Evolutionary conservation across 2,797 vertebrate genomes (phyloP).

Genomic region (Artibeus lituratus): DNA sequence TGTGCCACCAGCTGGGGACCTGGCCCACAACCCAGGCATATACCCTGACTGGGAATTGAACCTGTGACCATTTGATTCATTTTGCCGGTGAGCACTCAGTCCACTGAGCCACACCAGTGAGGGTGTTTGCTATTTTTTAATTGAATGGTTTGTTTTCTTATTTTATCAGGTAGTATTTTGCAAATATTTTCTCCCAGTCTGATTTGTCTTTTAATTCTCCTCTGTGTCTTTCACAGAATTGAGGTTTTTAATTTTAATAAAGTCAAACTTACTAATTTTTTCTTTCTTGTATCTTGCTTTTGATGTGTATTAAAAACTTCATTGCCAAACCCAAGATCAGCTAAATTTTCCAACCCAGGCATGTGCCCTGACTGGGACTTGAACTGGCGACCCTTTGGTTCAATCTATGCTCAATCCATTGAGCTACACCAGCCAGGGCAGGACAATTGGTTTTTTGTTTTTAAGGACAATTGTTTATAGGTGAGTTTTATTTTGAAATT

Average conservation of each 20-base stretch:
- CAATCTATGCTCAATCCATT: too few relatives aligned
- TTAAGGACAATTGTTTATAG: neutral
- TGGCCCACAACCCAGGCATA: too few relatives aligned
- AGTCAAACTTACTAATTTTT: neutral
- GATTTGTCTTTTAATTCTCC: neutral
- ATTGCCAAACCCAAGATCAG: neutral
- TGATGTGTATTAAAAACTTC: neutral
- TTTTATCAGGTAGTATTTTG: neutral
- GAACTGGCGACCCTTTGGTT: too few relatives aligned
- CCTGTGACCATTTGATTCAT: too few relatives aligned
- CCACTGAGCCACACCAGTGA: too few relatives aligned
- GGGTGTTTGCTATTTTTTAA: too few relatives aligned
- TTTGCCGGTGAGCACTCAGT: too few relatives aligned
- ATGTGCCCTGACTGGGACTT: too few relatives aligned
- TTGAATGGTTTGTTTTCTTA: too few relatives aligned
- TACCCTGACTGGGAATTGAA: too few relatives aligned
- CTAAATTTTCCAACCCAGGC: neutral
- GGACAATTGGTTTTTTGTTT: neutral
- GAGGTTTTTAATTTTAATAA: neutral
- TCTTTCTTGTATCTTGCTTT: neutral
- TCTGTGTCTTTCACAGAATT: neutral
- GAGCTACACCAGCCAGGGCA: neutral
- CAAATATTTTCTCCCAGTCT: neutral
- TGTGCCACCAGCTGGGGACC: too few relatives aligned
- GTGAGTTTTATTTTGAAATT: conserved; percentile 8